phyloP scores from a whole-genome alignment of 2,113 vertebrate genomes.

The Psilopsiagon aurifrons region DNA sequence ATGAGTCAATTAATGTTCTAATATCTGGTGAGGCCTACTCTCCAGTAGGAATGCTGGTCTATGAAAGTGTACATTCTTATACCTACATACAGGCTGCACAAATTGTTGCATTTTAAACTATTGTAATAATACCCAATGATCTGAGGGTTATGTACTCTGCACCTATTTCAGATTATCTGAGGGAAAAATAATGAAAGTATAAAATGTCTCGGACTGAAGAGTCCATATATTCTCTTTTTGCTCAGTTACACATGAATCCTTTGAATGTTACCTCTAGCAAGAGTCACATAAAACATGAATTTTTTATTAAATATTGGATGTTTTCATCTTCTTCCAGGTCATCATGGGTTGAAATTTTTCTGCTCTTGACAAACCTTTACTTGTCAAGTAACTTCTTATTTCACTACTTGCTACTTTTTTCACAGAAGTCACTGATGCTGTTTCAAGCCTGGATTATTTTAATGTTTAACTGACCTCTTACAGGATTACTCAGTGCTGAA shows the following conservation, averaged over 20 bases:
- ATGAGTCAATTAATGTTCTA: not conserved
- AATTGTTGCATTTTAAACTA: conserved; percentile 5
- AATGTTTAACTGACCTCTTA: not conserved
- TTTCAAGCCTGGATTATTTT: not conserved
- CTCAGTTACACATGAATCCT: not conserved
- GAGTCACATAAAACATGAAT: not conserved
- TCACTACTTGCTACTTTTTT: not conserved
- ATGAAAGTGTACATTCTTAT: not conserved
- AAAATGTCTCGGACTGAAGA: not conserved
- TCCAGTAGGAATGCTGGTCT: not conserved
- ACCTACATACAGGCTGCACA: not conserved
- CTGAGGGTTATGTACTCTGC: not conserved
- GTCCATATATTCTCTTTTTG: not conserved
- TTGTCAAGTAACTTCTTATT: not conserved
- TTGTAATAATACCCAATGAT: not conserved
- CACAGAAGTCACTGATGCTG: not conserved
- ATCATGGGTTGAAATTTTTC: not conserved
- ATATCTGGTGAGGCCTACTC: not conserved
- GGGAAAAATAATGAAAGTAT: not conserved
- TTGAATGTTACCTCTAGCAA: not conserved
- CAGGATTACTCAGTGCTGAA: not conserved
- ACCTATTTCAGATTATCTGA: not conserved
- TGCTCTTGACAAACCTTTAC: not conserved
- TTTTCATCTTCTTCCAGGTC: not conserved
- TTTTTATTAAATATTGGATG: not conserved